Evolutionary conservation across 2,888 invertebrate genomes (phyloP), one percentile per base, ranked within the genome.

Genomic region (Microchrysa polita): DNA sequence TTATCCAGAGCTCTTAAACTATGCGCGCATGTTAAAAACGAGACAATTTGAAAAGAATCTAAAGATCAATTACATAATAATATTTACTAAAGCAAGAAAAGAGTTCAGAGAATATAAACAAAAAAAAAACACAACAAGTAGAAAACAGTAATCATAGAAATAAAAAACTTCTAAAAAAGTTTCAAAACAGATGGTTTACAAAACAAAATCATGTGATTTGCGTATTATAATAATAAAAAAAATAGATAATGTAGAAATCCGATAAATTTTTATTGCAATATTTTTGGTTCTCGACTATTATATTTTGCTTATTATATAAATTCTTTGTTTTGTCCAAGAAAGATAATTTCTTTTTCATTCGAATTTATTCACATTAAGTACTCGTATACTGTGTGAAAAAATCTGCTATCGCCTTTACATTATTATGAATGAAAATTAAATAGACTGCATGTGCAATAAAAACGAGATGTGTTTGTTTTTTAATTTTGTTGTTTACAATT

Each of bases 361-460:
- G 55, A 65, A 65, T n/a, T 48, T 48, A 34, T 34, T 48, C 16
- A n/a, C 12, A 48, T 48, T 7, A 48, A n/a, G n/a, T n/a, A n/a
- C n/a, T n/a, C n/a, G n/a, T 48, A 59, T 23, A 59, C 4, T 10
- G 23, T 59, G 18, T 69, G 55, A 9, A 69, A n/a, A n/a, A 69
- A 55, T 48, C 20, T n/a, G n/a, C n/a, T 59, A 23, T 48, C 48
- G 48, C 59, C 22, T 59, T 59, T 23, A 59, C n/a, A 10, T 48
- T n/a, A 48, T 48, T 48, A 48, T 23, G 23, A 22, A 59, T 12
- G 23, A 59, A 59, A 59, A n/a, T 20, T 57, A 57, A 59, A 69
- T 57, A 69, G 55, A 69, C 55, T 69, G 55, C 69, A 69, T 57
- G 69, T 69, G 69, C 69, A 69, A 69, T 69, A 69, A 52, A 57